Percentiles rank a stretch among this genome's conserved stretches.
Conservation (phyloP, 2,888 invertebrate genomes). For the Synanthedon formicaeformis region DNA sequence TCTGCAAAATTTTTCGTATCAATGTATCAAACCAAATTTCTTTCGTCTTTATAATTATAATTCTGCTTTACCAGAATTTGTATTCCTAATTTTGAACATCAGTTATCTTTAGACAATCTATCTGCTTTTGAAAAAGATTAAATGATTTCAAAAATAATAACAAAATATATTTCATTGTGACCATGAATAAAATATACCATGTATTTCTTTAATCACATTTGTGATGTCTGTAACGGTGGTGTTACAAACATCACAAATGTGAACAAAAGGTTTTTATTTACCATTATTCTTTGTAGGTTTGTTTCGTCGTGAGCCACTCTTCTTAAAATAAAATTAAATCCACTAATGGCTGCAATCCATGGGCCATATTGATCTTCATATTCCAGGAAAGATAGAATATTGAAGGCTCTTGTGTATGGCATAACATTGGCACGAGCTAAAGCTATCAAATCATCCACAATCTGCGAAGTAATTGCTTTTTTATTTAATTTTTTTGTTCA, state of each 20-base stretch:
- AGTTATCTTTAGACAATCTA: too few relatives aligned
- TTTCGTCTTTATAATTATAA: too few relatives aligned
- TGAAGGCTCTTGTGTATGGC: conserved; percentile 64
- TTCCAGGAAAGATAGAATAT: conserved; percentile 68
- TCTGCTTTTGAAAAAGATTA: too few relatives aligned
- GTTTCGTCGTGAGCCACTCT: conserved; percentile 44
- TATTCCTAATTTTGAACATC: too few relatives aligned
- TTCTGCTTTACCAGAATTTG: too few relatives aligned
- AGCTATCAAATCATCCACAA: conserved; percentile 75
- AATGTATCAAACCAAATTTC: neutral
- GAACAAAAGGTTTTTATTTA: too few relatives aligned
- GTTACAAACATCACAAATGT: too few relatives aligned
- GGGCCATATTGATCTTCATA: conserved; percentile 76
- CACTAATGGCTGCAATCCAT: conserved; percentile 74
- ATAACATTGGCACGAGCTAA: conserved; percentile 67
- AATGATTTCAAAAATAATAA: too few relatives aligned
- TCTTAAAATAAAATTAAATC: conserved; percentile 49
- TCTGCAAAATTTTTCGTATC: conserved; percentile 31
- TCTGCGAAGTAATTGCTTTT: conserved; percentile 20
- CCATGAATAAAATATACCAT: too few relatives aligned
- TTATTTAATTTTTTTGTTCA: neutral
- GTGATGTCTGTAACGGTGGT: too few relatives aligned
- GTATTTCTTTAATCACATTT: too few relatives aligned
- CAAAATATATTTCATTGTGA: too few relatives aligned
- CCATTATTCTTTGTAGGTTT: conserved; percentile 12